phyloP scores from a whole-genome alignment of 2,113 vertebrate genomes.

The Pangasianodon hypophthalmus region DNA sequence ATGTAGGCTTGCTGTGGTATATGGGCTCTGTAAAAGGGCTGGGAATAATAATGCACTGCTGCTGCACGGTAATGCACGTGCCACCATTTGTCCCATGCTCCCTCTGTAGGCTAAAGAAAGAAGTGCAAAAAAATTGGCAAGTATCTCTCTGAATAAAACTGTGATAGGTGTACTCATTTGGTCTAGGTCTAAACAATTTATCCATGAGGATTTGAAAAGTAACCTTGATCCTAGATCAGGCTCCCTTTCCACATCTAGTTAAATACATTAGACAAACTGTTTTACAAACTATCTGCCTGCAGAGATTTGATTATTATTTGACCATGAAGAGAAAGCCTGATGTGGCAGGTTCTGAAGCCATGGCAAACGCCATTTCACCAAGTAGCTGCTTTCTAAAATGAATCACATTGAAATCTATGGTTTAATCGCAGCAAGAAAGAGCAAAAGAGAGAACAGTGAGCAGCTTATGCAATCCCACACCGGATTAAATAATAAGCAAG shows the following conservation, averaged over 20 bases:
- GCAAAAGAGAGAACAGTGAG: not conserved
- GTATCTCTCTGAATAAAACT: not conserved
- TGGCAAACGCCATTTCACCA: not conserved
- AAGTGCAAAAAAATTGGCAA: not conserved
- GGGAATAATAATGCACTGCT: conserved; percentile 26
- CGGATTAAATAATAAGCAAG: conserved; percentile 48
- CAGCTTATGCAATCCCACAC: conserved; percentile 44
- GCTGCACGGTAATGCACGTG: not conserved
- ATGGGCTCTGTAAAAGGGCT: conserved; percentile 18
- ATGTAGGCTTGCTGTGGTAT: not conserved
- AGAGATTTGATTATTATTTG: not conserved
- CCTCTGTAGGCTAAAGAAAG: conserved; percentile 47
- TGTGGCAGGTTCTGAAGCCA: conserved; percentile 14
- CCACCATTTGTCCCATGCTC: conserved; percentile 38
- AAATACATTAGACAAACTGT: not conserved
- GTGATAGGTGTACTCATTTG: not conserved
- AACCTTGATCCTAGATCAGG: not conserved
- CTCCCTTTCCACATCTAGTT: not conserved
- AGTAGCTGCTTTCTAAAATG: conserved; percentile 9
- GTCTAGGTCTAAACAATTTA: not conserved
- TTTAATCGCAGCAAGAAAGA: conserved; percentile 11
- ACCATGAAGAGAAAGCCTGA: conserved; percentile 1
- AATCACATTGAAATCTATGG: conserved; percentile 24
- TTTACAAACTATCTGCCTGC: not conserved
- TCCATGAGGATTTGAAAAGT: not conserved